A percentile compares a stretch with the other conserved stretches of the same genome.
These are phyloP conservation scores for Lithophane socia DNA, from an alignment of 2,888 invertebrate genomes.

Conservation along the genomic window DNA sequence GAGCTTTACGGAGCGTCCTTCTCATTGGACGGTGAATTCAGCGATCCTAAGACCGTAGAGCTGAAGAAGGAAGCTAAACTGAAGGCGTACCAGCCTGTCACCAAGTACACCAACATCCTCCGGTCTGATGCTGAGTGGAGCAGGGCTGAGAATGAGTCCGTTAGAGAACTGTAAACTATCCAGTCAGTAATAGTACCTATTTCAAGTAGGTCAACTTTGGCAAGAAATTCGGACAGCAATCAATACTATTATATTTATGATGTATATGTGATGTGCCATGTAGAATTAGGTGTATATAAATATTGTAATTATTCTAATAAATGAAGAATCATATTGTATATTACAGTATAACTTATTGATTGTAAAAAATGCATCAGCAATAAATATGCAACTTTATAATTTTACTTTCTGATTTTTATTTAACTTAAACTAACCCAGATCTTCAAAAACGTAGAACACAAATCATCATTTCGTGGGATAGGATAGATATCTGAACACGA, in stretches of 20 bases:
- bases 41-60: constrained; percentile 83
- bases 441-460: neutral
- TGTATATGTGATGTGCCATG: neutral
- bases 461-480: neutral
- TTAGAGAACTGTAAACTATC: constrained; percentile 5
- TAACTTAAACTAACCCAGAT: neutral
- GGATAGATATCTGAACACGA: neutral
- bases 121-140: constrained; percentile 79
- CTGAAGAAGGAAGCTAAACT: constrained; percentile 81
- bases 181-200: neutral
- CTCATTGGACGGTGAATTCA: constrained; percentile 86
- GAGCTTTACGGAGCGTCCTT: constrained; percentile 90
- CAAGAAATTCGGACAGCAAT: constrained; percentile 1
- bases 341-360: constrained; percentile 15
- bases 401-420: neutral
- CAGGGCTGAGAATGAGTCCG: constrained; percentile 39
- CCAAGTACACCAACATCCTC: constrained; percentile 74
- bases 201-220: neutral
- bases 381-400: constrained; percentile 1
- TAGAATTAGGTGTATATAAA: constrained; percentile 6
- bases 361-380: constrained; percentile 3
- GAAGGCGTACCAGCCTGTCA: constrained; percentile 80
- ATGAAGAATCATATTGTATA: neutral
- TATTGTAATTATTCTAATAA: neutral
- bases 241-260: constrained; percentile 1